These are phyloP conservation scores for Motacilla tschutschensis DNA, from an alignment of 2,113 vertebrate genomes.

Conservation along the genomic window DNA sequence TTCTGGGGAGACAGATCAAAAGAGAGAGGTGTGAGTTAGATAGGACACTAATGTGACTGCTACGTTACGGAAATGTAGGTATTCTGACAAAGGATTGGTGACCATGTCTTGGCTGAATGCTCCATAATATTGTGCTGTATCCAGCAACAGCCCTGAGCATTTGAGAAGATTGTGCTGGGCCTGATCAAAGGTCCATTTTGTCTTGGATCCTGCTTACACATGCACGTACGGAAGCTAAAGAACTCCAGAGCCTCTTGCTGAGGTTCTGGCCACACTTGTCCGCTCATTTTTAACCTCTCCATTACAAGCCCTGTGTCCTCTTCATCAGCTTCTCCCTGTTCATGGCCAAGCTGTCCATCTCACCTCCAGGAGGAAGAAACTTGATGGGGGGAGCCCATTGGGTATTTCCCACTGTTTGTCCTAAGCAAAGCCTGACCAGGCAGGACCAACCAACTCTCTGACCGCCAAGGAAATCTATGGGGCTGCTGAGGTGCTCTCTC, in stretches of 20 bases:
- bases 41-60: not conserved
- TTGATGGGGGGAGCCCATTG: not conserved
- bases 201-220: not conserved
- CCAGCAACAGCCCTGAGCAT: not conserved
- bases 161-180: not conserved
- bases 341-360: not conserved
- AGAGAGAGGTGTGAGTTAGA: not conserved
- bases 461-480: not conserved
- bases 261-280: not conserved
- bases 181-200: not conserved
- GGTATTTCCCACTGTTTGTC: not conserved
- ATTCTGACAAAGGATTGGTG: not conserved
- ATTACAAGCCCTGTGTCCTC: not conserved
- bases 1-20: slow-evolving; percentile 21
- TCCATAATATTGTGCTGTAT: fast-evolving
- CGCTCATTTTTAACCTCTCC: not conserved
- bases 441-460: not conserved
- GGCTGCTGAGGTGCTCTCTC: not conserved
- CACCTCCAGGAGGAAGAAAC: not conserved
- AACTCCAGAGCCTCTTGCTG: not conserved
- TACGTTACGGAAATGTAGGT: not conserved
- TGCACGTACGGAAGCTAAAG: not conserved
- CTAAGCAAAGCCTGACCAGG: not conserved
- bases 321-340: not conserved
- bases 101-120: not conserved